Percentiles rank a stretch among this genome's conserved stretches.
These are phyloP conservation scores for Syngnathus floridae DNA, from an alignment of 2,113 vertebrate species.

Conservation along the genomic window DNA sequence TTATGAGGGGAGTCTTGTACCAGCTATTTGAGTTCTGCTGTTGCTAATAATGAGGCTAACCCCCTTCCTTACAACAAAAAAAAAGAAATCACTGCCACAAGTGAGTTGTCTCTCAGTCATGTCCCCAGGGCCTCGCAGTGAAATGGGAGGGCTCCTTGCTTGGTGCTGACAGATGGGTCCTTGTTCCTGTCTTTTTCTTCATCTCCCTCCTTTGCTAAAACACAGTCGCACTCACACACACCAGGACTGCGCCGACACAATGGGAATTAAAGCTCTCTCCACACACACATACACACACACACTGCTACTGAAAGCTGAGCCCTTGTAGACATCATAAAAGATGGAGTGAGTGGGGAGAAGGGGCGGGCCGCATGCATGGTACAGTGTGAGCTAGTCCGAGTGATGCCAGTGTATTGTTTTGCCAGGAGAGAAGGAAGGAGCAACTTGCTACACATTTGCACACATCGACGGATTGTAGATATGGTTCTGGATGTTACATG, in stretches of 20 bases:
- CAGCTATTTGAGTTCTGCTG: conserved; percentile 37
- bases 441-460: too few relatives aligned
- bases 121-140: conserved; percentile 65
- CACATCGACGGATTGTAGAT: too few relatives aligned
- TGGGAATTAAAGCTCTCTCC: conserved; percentile 70
- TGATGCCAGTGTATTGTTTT: neutral
- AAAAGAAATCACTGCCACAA: conserved; percentile 67
- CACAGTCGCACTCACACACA: conserved; percentile 67
- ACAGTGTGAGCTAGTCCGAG: neutral
- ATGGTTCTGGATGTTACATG: too few relatives aligned
- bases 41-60: conserved; percentile 28
- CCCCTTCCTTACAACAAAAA: conserved; percentile 43
- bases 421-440: neutral
- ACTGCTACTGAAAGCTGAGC: conserved; percentile 71
- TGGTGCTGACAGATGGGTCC: conserved; percentile 79
- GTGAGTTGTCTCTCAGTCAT: conserved; percentile 71
- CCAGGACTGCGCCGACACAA: conserved; percentile 72
- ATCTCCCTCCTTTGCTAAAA: conserved; percentile 59
- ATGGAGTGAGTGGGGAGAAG: conserved; percentile 40
- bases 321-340: conserved; percentile 70
- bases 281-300: conserved; percentile 73
- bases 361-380: conserved; percentile 6
- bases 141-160: conserved; percentile 67
- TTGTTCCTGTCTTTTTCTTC: conserved; percentile 74
- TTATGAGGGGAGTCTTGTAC: conserved; percentile 22